Conservation (phyloP, 2,888 invertebrate genomes). For the Agrotis segetum region DNA sequence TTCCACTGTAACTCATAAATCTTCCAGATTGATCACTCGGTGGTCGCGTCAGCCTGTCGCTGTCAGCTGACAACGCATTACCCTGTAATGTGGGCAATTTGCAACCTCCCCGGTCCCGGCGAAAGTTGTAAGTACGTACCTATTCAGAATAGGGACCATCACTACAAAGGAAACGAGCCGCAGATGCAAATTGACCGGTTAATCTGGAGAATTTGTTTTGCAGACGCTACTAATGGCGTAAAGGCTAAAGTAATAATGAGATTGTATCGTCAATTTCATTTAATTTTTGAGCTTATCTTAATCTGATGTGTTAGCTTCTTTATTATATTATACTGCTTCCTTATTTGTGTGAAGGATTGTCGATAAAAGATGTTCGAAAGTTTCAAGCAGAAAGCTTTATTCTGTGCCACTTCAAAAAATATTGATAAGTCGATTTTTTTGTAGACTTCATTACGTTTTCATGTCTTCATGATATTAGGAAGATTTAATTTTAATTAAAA, state of each 20-base stretch:
- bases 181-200: slow-evolving; percentile 59
- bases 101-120: slow-evolving; percentile 50
- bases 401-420: background rate
- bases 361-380: background rate
- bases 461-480: too few relatives aligned
- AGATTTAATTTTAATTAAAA: too few relatives aligned
- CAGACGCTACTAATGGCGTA: slow-evolving; percentile 20
- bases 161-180: slow-evolving; percentile 56
- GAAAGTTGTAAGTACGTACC: slow-evolving; percentile 53
- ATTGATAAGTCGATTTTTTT: background rate
- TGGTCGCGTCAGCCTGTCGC: slow-evolving; percentile 54
- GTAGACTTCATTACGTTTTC: background rate
- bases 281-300: slow-evolving; percentile 22
- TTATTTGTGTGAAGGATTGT: background rate
- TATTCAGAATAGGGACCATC: slow-evolving; percentile 29
- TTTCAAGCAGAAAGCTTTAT: background rate
- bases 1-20: slow-evolving; percentile 58
- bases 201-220: slow-evolving; percentile 57
- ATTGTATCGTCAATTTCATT: slow-evolving; percentile 30
- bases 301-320: slow-evolving; percentile 15
- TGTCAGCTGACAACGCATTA: slow-evolving; percentile 64
- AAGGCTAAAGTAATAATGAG: slow-evolving; percentile 21
- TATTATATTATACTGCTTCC: slow-evolving; percentile 12
- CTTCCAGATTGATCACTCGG: slow-evolving; percentile 55
- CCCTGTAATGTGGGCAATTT: slow-evolving; percentile 72